phyloP scores from a whole-genome alignment of 2,888 invertebrate genomes.

The Zaprionus lineosus region DNA sequence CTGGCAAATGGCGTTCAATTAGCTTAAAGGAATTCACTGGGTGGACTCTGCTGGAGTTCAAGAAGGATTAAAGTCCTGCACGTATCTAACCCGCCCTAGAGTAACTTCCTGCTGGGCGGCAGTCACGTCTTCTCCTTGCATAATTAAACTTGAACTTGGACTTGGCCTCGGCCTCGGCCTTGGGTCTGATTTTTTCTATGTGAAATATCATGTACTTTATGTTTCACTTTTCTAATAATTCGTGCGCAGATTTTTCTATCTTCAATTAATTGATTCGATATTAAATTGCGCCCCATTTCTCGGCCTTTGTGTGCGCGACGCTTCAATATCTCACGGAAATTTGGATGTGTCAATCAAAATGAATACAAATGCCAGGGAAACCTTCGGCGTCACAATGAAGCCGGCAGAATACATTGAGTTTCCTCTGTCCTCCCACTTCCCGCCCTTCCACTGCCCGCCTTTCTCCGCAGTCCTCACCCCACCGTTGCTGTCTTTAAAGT shows the following conservation, averaged over 20 bases:
- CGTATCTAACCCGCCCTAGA: conserved; percentile 19
- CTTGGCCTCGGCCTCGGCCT: background rate
- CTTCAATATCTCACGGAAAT: conserved; percentile 14
- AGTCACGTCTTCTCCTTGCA: conserved; percentile 69
- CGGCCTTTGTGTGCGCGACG: conserved; percentile 17
- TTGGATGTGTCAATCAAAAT: conserved; percentile 64
- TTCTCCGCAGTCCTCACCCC: too few relatives aligned
- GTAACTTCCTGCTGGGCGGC: conserved; percentile 12
- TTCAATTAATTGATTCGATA: conserved; percentile 52
- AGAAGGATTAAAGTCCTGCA: too few relatives aligned
- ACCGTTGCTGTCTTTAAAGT: too few relatives aligned
- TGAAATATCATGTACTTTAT: conserved; percentile 8
- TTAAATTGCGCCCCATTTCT: conserved; percentile 8
- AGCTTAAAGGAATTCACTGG: conserved; percentile 30
- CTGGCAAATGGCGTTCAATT: conserved; percentile 73
- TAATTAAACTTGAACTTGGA: conserved; percentile 51
- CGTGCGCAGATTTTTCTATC: conserved; percentile 4
- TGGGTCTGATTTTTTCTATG: conserved; percentile 6
- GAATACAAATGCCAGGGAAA: conserved; percentile 35
- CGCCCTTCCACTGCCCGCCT: too few relatives aligned
- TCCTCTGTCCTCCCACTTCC: too few relatives aligned
- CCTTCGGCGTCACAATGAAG: conserved; percentile 25
- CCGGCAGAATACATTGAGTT: conserved; percentile 54
- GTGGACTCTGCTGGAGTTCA: conserved; percentile 1
- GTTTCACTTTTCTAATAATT: conserved; percentile 10